These are phyloP conservation scores for Neoitamus cyanurus DNA, from an alignment of 2,888 invertebrate species.

Conservation along the genomic window DNA sequence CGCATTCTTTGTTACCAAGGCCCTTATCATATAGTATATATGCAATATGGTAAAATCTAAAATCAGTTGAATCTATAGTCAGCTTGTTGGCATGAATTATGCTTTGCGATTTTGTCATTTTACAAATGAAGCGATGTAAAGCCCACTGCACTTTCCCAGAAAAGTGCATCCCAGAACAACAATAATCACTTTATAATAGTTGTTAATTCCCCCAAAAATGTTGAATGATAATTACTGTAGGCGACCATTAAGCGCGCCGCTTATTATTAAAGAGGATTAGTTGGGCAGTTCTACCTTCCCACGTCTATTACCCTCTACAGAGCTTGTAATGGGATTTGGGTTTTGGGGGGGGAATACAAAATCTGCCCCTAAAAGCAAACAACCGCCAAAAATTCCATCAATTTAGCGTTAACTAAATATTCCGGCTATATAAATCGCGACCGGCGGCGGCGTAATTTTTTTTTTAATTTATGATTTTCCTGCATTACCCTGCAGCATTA, in stretches of 20 bases:
- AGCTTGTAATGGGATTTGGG: not conserved
- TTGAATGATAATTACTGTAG: not conserved
- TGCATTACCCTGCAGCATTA: not conserved
- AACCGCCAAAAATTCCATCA: not conserved
- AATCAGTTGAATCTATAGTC: too few relatives aligned
- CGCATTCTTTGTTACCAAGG: too few relatives aligned
- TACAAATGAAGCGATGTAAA: not conserved
- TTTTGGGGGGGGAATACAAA: not conserved
- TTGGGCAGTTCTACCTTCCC: not conserved
- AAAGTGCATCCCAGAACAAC: not conserved
- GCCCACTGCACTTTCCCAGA: not conserved
- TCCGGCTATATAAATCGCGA: not conserved
- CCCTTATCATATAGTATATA: too few relatives aligned
- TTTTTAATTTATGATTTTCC: slow-evolving; percentile 28
- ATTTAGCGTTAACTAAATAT: not conserved
- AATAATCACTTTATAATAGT: not conserved
- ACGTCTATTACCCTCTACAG: not conserved
- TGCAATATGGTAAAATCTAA: too few relatives aligned
- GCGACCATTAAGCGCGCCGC: not conserved
- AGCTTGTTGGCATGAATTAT: too few relatives aligned
- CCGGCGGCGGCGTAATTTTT: not conserved
- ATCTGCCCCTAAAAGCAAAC: not conserved
- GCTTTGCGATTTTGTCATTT: too few relatives aligned
- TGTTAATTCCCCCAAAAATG: not conserved
- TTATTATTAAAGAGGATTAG: not conserved